A percentile compares a stretch with the other conserved stretches of the same genome.
These are phyloP conservation scores for Nixonia krombeini DNA, from an alignment of 1,140 invertebrate species.

Conservation along the genomic window DNA sequence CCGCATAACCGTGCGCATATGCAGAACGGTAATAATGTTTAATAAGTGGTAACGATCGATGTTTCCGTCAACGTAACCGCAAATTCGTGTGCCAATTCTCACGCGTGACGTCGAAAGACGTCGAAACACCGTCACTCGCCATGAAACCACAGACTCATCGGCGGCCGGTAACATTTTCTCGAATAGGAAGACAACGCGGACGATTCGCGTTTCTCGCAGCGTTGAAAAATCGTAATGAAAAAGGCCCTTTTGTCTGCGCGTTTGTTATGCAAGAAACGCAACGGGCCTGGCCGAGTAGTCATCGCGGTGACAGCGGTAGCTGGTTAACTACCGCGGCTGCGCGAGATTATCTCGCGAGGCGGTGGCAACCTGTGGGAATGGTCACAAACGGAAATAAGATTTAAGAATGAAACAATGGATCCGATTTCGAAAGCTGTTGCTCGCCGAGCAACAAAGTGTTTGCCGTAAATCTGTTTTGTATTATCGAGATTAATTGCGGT, in stretches of 20 bases:
- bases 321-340: constrained; percentile 41
- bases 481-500: constrained; percentile 33
- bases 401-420: constrained; percentile 54
- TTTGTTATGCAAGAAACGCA: constrained; percentile 40
- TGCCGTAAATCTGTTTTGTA: constrained; percentile 29
- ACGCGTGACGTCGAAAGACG: constrained; percentile 33
- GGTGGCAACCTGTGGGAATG: constrained; percentile 58
- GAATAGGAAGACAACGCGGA: not conserved
- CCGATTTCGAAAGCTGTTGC: constrained; percentile 50
- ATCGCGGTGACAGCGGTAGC: constrained; percentile 48
- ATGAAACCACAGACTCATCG: too few relatives aligned
- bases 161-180: constrained; percentile 18
- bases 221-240: constrained; percentile 34
- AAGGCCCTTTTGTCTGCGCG: constrained; percentile 30
- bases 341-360: constrained; percentile 40
- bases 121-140: too few relatives aligned
- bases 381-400: constrained; percentile 63
- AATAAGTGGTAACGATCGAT: constrained; percentile 34
- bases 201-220: not conserved
- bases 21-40: constrained; percentile 11
- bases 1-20: constrained; percentile 1
- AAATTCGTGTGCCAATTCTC: constrained; percentile 32
- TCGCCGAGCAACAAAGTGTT: constrained; percentile 20
- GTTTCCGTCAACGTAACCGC: constrained; percentile 22
- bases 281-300: constrained; percentile 44